Evolutionary conservation across 2,113 vertebrate genomes (phyloP), one percentile per base, ranked within the genome.

Genomic region (Rhinopomastus cyanomelas): DNA sequence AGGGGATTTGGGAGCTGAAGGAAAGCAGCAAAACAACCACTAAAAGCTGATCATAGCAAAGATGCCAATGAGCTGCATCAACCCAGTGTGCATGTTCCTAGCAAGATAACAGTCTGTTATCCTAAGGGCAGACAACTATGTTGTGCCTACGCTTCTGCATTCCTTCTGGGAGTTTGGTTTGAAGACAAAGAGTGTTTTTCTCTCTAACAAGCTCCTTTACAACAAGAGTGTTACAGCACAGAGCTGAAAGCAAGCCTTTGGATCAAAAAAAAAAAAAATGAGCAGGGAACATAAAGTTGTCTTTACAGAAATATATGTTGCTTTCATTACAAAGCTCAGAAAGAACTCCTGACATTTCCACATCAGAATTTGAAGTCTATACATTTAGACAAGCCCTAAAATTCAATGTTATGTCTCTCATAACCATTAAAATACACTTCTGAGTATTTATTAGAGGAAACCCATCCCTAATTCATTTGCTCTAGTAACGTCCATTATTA

Each of bases 31-130:
- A 49, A 65, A 55, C 42, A 51, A 8, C 9, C 1, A 0, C 39
- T 26, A 46, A 69, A 74, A 8, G 21, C 1, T 67, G 57, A 25
- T 17, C 34, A 6, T 8, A 22, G 32, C 34, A 66, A 11, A 12
- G 46, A 20, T 2, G 3, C 51, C 53, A 3, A 1, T 13, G 27
- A 57, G 39, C 13, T 0, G 0, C 30, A 56, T 12, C 48, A 42
- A 25, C 0, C 0, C 19, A 13, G 2, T 2, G 6, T 5, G 25
- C 8, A 6, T 7, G 8, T 6, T 51, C 36, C 42, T 10, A 69
- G 32, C 22, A 69, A 67, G 37, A 74, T 66, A 61, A 85, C 5
- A 5, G 4, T 36, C 11, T 21, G 21, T 76, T 36, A 34, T 32
- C 64, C 46, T 22, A 60, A 16, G 6, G 27, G 60, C 29, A 77